Percentiles rank a stretch among this genome's conserved stretches.
Conservation (phyloP, 2,113 vertebrate genomes). For the Thalassoma bifasciatum region DNA sequence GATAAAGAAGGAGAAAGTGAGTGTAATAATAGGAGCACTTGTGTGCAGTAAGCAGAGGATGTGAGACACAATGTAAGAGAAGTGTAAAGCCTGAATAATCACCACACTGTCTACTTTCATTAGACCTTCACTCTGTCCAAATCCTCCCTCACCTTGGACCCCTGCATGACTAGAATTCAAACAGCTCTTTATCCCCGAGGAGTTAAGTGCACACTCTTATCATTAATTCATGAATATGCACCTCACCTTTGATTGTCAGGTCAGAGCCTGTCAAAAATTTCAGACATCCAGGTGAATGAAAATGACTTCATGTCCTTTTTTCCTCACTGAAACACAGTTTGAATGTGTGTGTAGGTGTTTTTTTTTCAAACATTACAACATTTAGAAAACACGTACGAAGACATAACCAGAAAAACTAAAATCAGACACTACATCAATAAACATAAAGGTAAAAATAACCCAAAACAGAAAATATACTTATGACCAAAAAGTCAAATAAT, state of each 20-base stretch:
- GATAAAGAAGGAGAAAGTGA: background rate
- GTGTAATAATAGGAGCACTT: background rate
- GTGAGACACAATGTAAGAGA: background rate
- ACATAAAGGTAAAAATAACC: too few relatives aligned
- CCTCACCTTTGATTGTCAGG: background rate
- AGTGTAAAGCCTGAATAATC: background rate
- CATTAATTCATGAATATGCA: background rate
- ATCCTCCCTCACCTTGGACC: background rate
- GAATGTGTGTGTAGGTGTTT: too few relatives aligned
- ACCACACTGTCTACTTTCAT: background rate
- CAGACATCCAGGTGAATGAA: background rate
- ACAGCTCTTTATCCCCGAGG: background rate
- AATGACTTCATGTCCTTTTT: background rate
- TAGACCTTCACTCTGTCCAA: background rate
- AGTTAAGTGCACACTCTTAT: background rate
- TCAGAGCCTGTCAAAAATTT: background rate
- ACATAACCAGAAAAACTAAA: too few relatives aligned
- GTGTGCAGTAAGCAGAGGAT: background rate
- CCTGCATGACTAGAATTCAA: too few relatives aligned
- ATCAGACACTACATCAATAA: too few relatives aligned
- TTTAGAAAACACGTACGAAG: too few relatives aligned
- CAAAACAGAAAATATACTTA: too few relatives aligned
- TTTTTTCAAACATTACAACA: too few relatives aligned
- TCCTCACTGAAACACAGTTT: background rate
- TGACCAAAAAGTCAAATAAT: too few relatives aligned